phyloP scores from a whole-genome alignment of 2,113 vertebrate species.

The Danio rerio region GRCz12tu NC_133180.1:53534001-53534500 shows the following conservation, averaged over 20 bases:
- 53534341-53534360: conserved; percentile 40
- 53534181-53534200: conserved; percentile 43
- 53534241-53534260: conserved; percentile 46
- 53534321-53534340: conserved; percentile 56
- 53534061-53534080: conserved; percentile 8
- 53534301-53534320: conserved; percentile 46
- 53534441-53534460: neutral
- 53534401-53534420: conserved; percentile 23
- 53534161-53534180: conserved; percentile 44
- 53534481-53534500: neutral
- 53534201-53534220: conserved; percentile 41
- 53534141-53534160: conserved; percentile 47
- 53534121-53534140: conserved; percentile 35
- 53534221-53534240: conserved; percentile 55
- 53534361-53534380: conserved; percentile 40
- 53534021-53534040: conserved; percentile 60
- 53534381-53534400: conserved; percentile 35
- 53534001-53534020: conserved; percentile 57
- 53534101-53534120: conserved; percentile 54
- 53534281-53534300: conserved; percentile 50
- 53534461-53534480: neutral
- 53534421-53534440: conserved; percentile 1
- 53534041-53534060: conserved; percentile 45
- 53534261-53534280: conserved; percentile 53
- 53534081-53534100: conserved; percentile 37